Percentiles rank a stretch among this genome's conserved stretches.
These are phyloP conservation scores for Paedocypris sp. DNA, from an alignment of 2,113 vertebrate genomes.

Conservation along the genomic window DNA sequence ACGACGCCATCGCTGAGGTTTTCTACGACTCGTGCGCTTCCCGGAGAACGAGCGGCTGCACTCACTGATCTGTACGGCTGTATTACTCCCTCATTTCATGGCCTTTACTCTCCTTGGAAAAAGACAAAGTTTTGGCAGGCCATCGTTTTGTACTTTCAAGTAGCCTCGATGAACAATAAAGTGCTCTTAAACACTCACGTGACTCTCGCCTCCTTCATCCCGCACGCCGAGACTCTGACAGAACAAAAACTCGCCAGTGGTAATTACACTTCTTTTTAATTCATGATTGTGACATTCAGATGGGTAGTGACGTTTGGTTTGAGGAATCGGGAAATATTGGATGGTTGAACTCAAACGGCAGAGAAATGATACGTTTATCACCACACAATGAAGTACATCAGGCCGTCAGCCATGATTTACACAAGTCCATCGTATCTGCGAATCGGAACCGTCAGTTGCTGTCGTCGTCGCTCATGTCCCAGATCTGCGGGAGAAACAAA, in stretches of 20 bases:
- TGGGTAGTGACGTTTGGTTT: no score
- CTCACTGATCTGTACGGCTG: conserved; percentile 75
- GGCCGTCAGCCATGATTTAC: no score
- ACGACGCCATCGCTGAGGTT: conserved; percentile 1
- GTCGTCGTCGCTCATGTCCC: conserved; percentile 98
- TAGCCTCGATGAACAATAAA: conserved; percentile 99
- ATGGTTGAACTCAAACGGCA: no score
- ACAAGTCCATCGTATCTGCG: no score
- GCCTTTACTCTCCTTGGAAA: conserved; percentile 83
- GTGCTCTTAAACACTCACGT: conserved; percentile 96
- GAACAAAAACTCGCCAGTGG: no score
- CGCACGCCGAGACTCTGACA: no score
- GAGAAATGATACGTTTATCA: no score
- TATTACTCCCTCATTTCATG: conserved; percentile 79
- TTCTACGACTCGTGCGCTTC: conserved; percentile 20
- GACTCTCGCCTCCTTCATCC: background rate
- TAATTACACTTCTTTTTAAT: no score
- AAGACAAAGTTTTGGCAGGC: conserved; percentile 95
- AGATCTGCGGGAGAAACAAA: conserved; percentile 70
- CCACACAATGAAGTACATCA: no score
- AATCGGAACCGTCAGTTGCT: conserved; percentile 63
- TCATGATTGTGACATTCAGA: no score
- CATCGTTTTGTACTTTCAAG: conserved; percentile 98
- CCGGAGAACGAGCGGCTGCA: conserved; percentile 21
- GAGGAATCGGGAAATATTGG: no score